These are phyloP conservation scores for Syngnathus floridae DNA, from an alignment of 2,113 vertebrate species.

Conservation along the genomic window DNA sequence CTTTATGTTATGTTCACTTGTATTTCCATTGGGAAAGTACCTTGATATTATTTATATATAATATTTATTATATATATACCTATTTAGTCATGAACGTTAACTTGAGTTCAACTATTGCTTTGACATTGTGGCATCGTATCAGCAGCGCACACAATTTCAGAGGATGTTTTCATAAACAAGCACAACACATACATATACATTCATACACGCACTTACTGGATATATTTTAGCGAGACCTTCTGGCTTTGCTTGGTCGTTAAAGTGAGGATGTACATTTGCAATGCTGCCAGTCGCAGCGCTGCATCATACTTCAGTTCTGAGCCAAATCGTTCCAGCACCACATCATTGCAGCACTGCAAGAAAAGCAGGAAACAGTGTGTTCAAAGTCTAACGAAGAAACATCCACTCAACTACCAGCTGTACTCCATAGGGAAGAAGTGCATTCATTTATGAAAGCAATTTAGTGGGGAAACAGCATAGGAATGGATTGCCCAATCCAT, in stretches of 20 bases:
- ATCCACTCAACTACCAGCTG: slow-evolving; percentile 18
- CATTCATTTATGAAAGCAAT: slow-evolving; percentile 10
- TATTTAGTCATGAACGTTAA: neutral
- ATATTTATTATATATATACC: neutral
- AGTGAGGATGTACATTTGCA: slow-evolving; percentile 96
- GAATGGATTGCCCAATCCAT: slow-evolving; percentile 5
- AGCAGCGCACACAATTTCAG: neutral
- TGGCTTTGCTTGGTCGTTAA: slow-evolving; percentile 90
- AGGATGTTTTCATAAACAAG: neutral
- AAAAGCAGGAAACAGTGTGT: slow-evolving; percentile 7
- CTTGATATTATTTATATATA: neutral
- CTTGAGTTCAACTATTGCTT: neutral
- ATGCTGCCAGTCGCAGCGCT: slow-evolving; percentile 83
- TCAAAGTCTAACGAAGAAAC: slow-evolving; percentile 16
- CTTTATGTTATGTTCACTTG: neutral
- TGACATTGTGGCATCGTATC: neutral
- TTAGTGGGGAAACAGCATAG: neutral
- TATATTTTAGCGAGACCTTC: slow-evolving; percentile 96
- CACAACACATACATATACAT: slow-evolving; percentile 6
- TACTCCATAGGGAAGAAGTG: slow-evolving; percentile 11
- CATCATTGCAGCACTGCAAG: slow-evolving; percentile 87
- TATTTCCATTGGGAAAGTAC: neutral
- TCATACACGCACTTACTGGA: slow-evolving; percentile 78
- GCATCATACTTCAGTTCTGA: slow-evolving; percentile 91
- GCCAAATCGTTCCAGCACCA: slow-evolving; percentile 90